These are phyloP conservation scores for Aspiorhynchus laticeps DNA, from an alignment of 2,113 vertebrate species.

Conservation along the genomic window DNA sequence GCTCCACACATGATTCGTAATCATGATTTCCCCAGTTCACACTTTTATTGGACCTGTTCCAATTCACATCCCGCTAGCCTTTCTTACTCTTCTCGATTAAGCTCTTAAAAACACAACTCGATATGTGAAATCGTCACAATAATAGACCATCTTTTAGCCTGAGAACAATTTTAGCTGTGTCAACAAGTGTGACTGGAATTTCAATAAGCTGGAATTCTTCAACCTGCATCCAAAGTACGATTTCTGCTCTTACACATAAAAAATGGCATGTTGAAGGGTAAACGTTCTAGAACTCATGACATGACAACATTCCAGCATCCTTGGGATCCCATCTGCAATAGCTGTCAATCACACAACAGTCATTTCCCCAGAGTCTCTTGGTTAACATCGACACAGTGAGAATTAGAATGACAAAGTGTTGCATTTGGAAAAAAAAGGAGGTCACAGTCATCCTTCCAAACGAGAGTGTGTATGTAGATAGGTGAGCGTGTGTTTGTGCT, in stretches of 20 bases:
- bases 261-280: background rate
- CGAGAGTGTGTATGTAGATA: conserved; percentile 74
- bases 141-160: conserved; percentile 19
- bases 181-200: background rate
- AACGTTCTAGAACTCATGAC: background rate
- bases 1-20: conserved; percentile 21
- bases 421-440: conserved; percentile 78
- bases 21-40: background rate
- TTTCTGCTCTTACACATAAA: background rate
- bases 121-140: conserved; percentile 13
- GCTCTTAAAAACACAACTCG: conserved; percentile 24
- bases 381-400: conserved; percentile 72
- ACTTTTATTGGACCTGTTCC: background rate
- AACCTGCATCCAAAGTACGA: background rate
- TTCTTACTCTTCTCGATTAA: background rate
- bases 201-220: conserved; percentile 11
- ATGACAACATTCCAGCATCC: background rate
- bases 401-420: conserved; percentile 78
- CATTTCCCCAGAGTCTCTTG: conserved; percentile 35
- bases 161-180: conserved; percentile 18
- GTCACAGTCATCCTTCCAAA: conserved; percentile 68
- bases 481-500: conserved; percentile 43
- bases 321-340: conserved; percentile 27
- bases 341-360: conserved; percentile 25
- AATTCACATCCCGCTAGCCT: background rate